phyloP scores from a whole-genome alignment of 2,888 invertebrate species.

The Diplolepis rosae region DNA sequence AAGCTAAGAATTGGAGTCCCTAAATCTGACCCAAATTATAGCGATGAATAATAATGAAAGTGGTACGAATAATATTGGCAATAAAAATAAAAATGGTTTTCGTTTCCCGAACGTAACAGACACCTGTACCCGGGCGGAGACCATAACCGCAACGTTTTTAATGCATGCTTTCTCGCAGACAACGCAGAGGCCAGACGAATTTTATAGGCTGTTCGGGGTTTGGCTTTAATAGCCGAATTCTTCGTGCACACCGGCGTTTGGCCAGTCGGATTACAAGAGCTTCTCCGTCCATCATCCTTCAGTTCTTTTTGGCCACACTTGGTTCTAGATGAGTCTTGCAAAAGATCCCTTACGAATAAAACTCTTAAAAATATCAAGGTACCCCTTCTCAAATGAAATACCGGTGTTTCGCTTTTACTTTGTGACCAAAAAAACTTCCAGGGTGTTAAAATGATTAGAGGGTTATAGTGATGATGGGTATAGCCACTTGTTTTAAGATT shows the following conservation, averaged over 20 bases:
- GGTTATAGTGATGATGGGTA: not conserved
- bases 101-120: constrained; percentile 37
- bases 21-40: not conserved
- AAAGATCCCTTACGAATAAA: constrained; percentile 10
- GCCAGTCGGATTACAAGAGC: constrained; percentile 44
- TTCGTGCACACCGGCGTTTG: constrained; percentile 52
- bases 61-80: constrained; percentile 41
- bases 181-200: constrained; percentile 71
- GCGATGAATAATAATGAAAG: constrained; percentile 30
- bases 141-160: constrained; percentile 67
- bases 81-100: constrained; percentile 40
- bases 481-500: not conserved
- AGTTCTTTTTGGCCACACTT: constrained; percentile 22
- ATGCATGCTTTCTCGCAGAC: constrained; percentile 66
- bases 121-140: constrained; percentile 51
- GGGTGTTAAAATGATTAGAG: constrained; percentile 9
- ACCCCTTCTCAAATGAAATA: constrained; percentile 3
- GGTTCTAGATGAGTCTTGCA: not conserved
- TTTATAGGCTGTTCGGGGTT: constrained; percentile 72
- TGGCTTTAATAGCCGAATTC: constrained; percentile 72
- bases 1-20: no score
- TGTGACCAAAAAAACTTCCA: not conserved
- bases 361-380: not conserved
- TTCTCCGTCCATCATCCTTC: constrained; percentile 32
- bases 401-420: not conserved